Base-by-base conservation (phyloP, 2,797 vertebrate species). In the Pangasius djambal region DNA sequence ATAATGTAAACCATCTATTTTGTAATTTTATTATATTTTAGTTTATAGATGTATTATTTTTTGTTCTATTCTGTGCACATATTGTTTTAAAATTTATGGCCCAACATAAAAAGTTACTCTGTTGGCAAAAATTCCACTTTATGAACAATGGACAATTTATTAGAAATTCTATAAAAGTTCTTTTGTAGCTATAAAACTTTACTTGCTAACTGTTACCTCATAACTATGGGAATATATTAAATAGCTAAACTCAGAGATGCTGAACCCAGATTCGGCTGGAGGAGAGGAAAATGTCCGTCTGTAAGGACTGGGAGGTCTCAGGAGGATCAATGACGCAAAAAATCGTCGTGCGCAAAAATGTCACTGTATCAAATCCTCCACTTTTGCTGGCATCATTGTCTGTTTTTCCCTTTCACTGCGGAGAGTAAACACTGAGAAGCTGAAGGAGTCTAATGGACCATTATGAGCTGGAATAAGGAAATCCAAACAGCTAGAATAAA, bases 391-490 rank as follows among this genome's bases (percentile, higher is more conserved):
- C 63, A 74, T 67, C 48, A 65, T 52, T 85, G 82, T 85, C 15
- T 78, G 15, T 86, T 69, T 84, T 79, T 31, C 16, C 37, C 50
- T 86, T 70, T 81, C 83, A 86, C 75, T 70, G 34, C 1, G 61
- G 83, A 61, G 74, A 63, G 81, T 70, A 61, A 86, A 86, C 63
- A 31, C n/a, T 22, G 83, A 6, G 63, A 20, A 61, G 63, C 83
- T 79, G 85, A 86, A 55, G 16, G 67, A 75, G 67, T 18, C 75
- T 83, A 87, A 89, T 87, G 48, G 44, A 75, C 44, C 89, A 88
- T 90, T 85, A 88, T 86, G 87, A 86, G 86, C 88, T 88, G 85
- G 87, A 90, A 91, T 69, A 88, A 91, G 74, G 84, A 87, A 89
- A 91, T 85, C 87, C 87, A 55, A 61, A 74, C 75, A 59, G 85